Evolutionary conservation across 2,888 invertebrate genomes (phyloP).

Genomic region (Drosophila anomelani): DNA sequence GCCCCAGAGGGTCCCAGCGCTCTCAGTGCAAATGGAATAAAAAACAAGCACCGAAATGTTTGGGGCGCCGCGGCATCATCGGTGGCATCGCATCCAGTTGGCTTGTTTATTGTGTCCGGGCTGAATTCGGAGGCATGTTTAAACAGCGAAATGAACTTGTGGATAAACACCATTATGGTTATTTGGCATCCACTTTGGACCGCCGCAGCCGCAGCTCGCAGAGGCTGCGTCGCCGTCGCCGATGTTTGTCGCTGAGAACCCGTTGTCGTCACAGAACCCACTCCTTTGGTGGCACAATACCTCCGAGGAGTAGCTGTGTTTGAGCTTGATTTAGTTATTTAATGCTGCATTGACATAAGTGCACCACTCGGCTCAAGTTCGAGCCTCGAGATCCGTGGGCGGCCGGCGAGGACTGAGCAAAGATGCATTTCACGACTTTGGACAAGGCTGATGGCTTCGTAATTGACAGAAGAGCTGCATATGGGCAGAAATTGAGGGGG

Average conservation of each 20-base stretch:
- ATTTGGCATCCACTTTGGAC: constrained; percentile 79
- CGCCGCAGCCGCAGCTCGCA: constrained; percentile 52
- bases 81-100: constrained; percentile 52
- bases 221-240: constrained; percentile 37
- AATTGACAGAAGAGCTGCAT: constrained; percentile 27
- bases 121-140: constrained; percentile 80
- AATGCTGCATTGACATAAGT: constrained; percentile 70
- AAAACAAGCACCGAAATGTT: constrained; percentile 44
- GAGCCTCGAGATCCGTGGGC: constrained; percentile 32
- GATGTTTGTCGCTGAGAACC: constrained; percentile 58
- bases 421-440: constrained; percentile 35
- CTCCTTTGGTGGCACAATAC: constrained; percentile 30
- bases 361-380: constrained; percentile 25
- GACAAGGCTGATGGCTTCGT: constrained; percentile 21
- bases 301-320: constrained; percentile 47
- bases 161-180: constrained; percentile 81
- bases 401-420: constrained; percentile 17
- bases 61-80: constrained; percentile 60
- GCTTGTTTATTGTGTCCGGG: constrained; percentile 74
- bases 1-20: constrained; percentile 1
- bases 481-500: neutral
- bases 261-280: constrained; percentile 26
- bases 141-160: constrained; percentile 82
- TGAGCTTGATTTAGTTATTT: constrained; percentile 76
- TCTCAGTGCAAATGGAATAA: constrained; percentile 42